Evolutionary conservation across 2,113 vertebrate genomes (phyloP).

Genomic region (Nicator chloris): DNA sequence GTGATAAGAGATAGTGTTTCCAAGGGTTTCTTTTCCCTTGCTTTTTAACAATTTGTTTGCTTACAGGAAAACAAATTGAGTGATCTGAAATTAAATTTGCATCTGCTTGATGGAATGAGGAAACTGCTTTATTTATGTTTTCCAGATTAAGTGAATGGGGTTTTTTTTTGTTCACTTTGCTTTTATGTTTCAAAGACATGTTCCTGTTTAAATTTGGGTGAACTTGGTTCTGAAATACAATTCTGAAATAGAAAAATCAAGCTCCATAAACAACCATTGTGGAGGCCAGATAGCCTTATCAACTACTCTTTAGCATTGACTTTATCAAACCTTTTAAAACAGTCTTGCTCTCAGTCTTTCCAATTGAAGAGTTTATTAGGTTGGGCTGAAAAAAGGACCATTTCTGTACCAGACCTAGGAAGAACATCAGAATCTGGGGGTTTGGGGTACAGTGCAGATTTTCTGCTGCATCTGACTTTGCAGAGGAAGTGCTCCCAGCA

Average conservation of each 20-base stretch:
- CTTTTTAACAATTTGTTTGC: background rate
- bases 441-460: background rate
- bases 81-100: constrained; percentile 27
- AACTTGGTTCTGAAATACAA: background rate
- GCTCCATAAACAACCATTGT: background rate
- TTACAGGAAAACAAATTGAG: background rate
- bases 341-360: background rate
- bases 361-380: background rate
- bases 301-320: background rate
- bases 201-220: background rate
- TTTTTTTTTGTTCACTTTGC: background rate
- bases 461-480: background rate
- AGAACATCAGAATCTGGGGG: background rate
- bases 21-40: background rate
- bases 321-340: background rate
- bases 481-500: background rate
- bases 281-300: background rate
- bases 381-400: background rate
- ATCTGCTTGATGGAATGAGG: background rate
- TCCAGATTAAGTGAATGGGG: background rate
- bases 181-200: background rate
- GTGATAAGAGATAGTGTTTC: background rate
- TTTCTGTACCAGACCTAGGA: background rate
- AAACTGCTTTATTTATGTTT: background rate
- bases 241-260: background rate